Evolutionary conservation across 2,888 invertebrate genomes (phyloP), one percentile per base, ranked within the genome.

Genomic region (Leptodirus hochenwartii): DNA sequence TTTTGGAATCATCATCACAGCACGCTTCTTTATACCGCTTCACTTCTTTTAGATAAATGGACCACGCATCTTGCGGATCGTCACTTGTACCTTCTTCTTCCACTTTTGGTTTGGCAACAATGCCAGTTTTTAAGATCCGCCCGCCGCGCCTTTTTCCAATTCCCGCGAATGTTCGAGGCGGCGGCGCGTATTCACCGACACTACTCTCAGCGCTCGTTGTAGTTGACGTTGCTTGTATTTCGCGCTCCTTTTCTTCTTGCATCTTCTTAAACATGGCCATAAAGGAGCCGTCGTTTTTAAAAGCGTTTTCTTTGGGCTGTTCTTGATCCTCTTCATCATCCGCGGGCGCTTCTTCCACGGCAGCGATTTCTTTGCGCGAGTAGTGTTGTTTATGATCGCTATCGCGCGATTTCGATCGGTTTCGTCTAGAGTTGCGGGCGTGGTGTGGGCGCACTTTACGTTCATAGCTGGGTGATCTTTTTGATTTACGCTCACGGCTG

Each of bases 21-120:
- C 84, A 84, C 30, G 84, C 79, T 53, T 85, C 85, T 49, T 85
- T 77, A 51, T 90, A 91, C 48, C 81, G 80, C 49, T 84, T 79
- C 11, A 91, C 90, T 65, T 90, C 91, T 36, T 81, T 81, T 73
- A 90, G 75, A 50, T 91, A 91, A 15, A 85, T 66, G 0, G 87
- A 79, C 90, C 90, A 90, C 9, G 88, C 85, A 55, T 90, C 88
- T 48, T 79, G 81, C 1, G 76, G 72, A 12, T 66, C 62, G 26
- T 60, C 62, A 40, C 70, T 70, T 1, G 58, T 63, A 2, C 62
- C 62, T 41, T 67, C 69, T 42, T 73, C 72, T 30, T 64, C 66
- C 11, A 59, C 58, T 50, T 77, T 78, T 26, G 71, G 68, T 51
- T 90, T 90, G 45, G 85, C 81, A 22, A 90, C 88, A 51, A 87